Evolutionary conservation across 92 coral and sea anemone species (phyloP).

Genomic region (Isaurus tuberculatus): DNA sequence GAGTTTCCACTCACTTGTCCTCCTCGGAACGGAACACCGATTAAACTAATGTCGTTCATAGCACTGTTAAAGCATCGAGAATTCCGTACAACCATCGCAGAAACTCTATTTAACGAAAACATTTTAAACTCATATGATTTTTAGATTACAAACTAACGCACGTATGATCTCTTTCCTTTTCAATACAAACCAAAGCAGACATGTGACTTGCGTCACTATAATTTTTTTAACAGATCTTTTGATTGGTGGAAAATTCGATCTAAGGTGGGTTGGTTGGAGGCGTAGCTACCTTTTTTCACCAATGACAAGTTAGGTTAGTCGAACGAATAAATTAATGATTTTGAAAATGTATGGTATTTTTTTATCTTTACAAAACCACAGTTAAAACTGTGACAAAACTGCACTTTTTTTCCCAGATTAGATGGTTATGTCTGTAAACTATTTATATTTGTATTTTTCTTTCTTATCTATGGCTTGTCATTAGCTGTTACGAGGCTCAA

Average conservation of each 20-base stretch:
- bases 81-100: background rate
- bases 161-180: background rate
- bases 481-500: too few relatives aligned
- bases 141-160: background rate
- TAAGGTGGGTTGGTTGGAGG: background rate
- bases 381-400: background rate
- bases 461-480: too few relatives aligned
- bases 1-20: constrained; percentile 68
- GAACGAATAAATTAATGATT: background rate
- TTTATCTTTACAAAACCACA: too few relatives aligned
- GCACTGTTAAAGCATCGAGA: background rate
- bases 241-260: constrained; percentile 4
- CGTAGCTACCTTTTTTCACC: background rate
- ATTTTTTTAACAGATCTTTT: background rate
- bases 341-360: background rate
- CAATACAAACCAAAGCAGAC: background rate
- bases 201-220: background rate
- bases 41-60: constrained; percentile 56
- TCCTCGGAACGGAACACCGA: constrained; percentile 86
- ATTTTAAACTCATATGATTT: background rate
- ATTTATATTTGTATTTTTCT: too few relatives aligned
- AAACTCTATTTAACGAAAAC: constrained; percentile 19
- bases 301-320: background rate
- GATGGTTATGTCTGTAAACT: too few relatives aligned
- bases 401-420: background rate